Evolutionary conservation across 2,113 vertebrate genomes (phyloP), one percentile per base, ranked within the genome.

Genomic region (Callocephalon fimbriatum): DNA sequence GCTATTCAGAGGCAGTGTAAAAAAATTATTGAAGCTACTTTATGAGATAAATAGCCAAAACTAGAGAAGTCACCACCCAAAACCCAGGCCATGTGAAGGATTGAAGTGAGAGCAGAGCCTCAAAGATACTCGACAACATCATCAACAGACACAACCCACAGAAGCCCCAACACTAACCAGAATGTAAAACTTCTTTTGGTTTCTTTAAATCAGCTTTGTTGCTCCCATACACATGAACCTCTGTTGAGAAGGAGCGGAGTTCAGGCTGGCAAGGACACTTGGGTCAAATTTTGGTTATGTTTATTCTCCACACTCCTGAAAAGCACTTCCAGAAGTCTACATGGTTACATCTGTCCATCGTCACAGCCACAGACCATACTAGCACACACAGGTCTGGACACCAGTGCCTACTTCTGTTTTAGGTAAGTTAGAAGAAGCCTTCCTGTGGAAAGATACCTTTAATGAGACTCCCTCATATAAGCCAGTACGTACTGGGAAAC

Each of bases 41-140:
- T 29, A 31, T 37, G 44, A 66, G n/a, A 32, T 26, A 66, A 80
- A 92, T 62, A 91, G 78, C 51, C 13, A 59, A 75, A 94, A 90
- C 70, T 35, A 17, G 40, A 81, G 38, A 65, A 88, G 63, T 19
- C 47, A 38, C 56, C 22, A 4, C 72, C 44, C 56, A 90, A 92
- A 90, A 78, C 67, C 45, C 25, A 47, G 37, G 48, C 22, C 51
- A 75, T 0, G 0, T 44, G 45, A 10, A 63, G 27, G 29, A 40
- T 35, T 90, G 22, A 45, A n/a, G 14, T 14, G 26, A 17, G 6
- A 91, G 35, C 51, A 85, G 72, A 77, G 10, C n/a, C 27, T 37
- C 45, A 65, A 72, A 42, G 10, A 62, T 56, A 65, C 8, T 85
- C 44, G 13, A 50, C 12, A 37, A 82, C 40, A 37, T 45, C 67